phyloP scores from a whole-genome alignment of 2,888 invertebrate species.

The Pharmacophagus antenor region DNA sequence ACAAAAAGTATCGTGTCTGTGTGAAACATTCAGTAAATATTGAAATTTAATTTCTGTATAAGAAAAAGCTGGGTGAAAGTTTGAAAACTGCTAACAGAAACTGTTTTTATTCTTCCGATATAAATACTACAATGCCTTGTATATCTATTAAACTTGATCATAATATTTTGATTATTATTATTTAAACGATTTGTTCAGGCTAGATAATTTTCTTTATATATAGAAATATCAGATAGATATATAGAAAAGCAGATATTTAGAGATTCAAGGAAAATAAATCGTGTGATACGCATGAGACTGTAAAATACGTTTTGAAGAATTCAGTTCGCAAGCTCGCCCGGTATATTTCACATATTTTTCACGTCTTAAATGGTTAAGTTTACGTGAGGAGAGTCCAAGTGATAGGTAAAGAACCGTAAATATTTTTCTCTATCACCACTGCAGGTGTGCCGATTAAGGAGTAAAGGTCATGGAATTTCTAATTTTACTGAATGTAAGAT shows the following conservation, averaged over 20 bases:
- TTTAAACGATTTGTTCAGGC: neutral
- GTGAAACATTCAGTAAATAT: too few relatives aligned
- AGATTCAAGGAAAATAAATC: neutral
- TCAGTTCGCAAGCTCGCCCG: neutral
- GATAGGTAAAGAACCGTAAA: neutral
- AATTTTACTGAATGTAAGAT: neutral
- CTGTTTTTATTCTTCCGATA: too few relatives aligned
- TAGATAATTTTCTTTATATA: too few relatives aligned
- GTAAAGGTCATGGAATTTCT: neutral
- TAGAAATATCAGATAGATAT: too few relatives aligned
- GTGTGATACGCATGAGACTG: neutral
- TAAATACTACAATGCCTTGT: too few relatives aligned
- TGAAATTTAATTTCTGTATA: too few relatives aligned
- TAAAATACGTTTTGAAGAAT: slow-evolving; percentile 1
- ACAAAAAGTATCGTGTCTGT: too few relatives aligned
- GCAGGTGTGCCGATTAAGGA: neutral
- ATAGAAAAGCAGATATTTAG: neutral
- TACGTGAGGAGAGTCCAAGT: slow-evolving; percentile 2
- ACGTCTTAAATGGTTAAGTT: neutral
- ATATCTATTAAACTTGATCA: too few relatives aligned
- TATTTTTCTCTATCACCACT: neutral
- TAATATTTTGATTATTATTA: too few relatives aligned
- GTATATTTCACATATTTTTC: slow-evolving; percentile 5
- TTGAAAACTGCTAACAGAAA: too few relatives aligned
- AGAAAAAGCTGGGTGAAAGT: too few relatives aligned